Evolutionary conservation across 2,888 invertebrate species (phyloP).

Genomic region (Glomeris marginata): DNA sequence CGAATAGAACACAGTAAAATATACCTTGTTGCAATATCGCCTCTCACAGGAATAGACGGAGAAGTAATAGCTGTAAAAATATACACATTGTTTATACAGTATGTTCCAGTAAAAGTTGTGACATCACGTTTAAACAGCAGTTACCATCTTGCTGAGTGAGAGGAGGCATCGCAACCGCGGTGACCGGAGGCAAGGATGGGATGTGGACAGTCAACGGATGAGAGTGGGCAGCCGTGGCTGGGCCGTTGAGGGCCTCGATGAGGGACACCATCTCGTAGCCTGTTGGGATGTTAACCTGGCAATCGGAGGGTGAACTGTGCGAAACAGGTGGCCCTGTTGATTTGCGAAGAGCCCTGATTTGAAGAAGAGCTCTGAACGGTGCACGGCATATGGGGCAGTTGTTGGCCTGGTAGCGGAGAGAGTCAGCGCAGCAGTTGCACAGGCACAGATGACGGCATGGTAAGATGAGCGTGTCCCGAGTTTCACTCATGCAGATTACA

Average conservation of each 20-base stretch:
- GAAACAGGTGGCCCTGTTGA: constrained; percentile 27
- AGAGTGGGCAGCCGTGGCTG: constrained; percentile 31
- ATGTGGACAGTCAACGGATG: neutral
- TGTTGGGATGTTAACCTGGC: constrained; percentile 63
- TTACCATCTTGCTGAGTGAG: constrained; percentile 13
- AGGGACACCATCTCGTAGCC: constrained; percentile 89
- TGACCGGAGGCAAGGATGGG: neutral
- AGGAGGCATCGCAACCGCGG: neutral
- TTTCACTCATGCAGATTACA: constrained; percentile 98
- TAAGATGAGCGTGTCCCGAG: constrained; percentile 88
- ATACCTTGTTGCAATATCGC: neutral
- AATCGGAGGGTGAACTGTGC: constrained; percentile 11
- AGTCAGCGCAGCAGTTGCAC: constrained; percentile 95
- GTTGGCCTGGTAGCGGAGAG: constrained; percentile 89
- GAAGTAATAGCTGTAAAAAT: constrained; percentile 7
- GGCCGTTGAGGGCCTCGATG: constrained; percentile 91
- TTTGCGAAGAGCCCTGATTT: constrained; percentile 84
- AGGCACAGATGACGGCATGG: constrained; percentile 94
- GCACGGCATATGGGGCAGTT: constrained; percentile 98
- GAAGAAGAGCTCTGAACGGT: constrained; percentile 92
- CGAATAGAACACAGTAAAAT: no score
- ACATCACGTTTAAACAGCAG: no score
- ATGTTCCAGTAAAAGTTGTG: neutral
- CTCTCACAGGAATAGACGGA: constrained; percentile 10
- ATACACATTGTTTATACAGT: neutral